Base-by-base conservation (phyloP, 2,797 vertebrate genomes). In the Fratercula arctica region DNA sequence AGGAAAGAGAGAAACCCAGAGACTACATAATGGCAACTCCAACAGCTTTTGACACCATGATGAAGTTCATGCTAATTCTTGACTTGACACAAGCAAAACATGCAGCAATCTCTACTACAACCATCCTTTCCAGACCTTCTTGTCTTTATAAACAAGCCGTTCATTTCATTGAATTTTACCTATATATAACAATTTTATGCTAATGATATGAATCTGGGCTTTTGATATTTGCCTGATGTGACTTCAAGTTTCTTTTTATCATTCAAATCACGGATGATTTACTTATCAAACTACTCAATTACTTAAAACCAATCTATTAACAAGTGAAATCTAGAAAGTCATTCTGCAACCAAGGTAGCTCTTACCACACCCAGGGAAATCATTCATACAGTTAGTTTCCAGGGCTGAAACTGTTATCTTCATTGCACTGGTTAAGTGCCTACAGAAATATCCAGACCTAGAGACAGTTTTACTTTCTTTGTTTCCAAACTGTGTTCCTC, bases 21-120 rank as follows among this genome's bases (percentile, higher is more conserved):
- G 10, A 50, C 16, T 24, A 60, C 0, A 0, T 3, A 64, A 78
- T 1, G 4, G 13, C 16, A 60, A 48, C 18, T 53, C 31, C 43
- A 89, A 41, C 21, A 80, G 45, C 37, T 70, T 83, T 61, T 41
- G 28, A 70, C 16, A 53, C 33, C 11, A 17, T 26, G 24, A 29
- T 50, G 21, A 72, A 75, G 9, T 81, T 72, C 26, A 74, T 45
- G n/a, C 0, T 1, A 83, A 57, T 50, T 67, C 45, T 85, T 56
- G 28, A 70, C 20, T 37, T 81, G 20, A 56, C 28, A 41, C 7
- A 72, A 80, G 50, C 21, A 74, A 64, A 85, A 66, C 10, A 24
- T 3, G 11, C 24, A 59, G 14, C 19, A 63, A 41, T 51, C 59
- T 60, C 31, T 79, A 19, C 9, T 51, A 59, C 6, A 67, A 13